Base-by-base conservation (phyloP, 2,113 vertebrate genomes). In the Donacobius atricapilla region DNA sequence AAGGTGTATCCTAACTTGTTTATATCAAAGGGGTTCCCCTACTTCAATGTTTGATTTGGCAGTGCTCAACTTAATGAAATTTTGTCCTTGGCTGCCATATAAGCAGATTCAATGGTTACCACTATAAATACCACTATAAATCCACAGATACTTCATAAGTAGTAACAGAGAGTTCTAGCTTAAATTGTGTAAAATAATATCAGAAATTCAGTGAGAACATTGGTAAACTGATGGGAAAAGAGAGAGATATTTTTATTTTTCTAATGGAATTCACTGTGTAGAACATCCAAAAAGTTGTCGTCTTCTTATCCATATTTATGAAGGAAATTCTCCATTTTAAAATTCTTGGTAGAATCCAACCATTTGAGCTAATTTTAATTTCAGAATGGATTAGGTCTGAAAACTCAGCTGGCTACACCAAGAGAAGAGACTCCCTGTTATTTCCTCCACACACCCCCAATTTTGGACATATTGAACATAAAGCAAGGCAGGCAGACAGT, bases 311-410 rank as follows among this genome's bases (percentile, higher is more conserved):
- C 89, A 82, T 90, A 95, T 95, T 96, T 94, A 92, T 96, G 81
- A 94, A 92, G 92, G 93, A 95, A 96, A 96, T 92, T 83, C 72
- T 92, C 35, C 18, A 71, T 90, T 96, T 94, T 83, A 76, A 94
- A 78, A 53, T 87, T 92, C 90, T 85, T 94, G 61, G 42, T 89
- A 81, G 65, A 87, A 94, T 89, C 56, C 48, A 88, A 93, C 50
- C 37, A 71, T 91, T 87, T 83, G 66, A 95, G 42, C 40, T 94
- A 83, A 95, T 97, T 94, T 93, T 86, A 84, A 91, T 88, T 93
- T 95, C 88, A 94, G 75, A 94, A 90, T 87, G 80, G 69, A 92
- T 93, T 97, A 96, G 83, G 54, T 85, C 85, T 93, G 90, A 94
- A 94, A 96, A 95, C 28, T 79, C 61, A 83, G n/a, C 70, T 78